Conservation (phyloP, 2,888 invertebrate species). For the Amphipyra tragopoginis region DNA sequence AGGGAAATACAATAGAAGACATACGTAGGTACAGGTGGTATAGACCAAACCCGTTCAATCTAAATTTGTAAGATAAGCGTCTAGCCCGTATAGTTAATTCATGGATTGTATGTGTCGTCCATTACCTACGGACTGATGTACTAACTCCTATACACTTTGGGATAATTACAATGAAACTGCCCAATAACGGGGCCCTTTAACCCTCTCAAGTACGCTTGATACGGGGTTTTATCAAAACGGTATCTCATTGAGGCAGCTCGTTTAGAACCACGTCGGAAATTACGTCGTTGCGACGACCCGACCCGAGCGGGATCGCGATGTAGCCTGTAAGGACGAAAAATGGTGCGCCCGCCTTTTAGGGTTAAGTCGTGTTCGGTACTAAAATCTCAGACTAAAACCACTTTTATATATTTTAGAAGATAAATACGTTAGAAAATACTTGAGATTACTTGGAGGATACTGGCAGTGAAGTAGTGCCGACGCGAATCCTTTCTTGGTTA, state of each 20-base stretch:
- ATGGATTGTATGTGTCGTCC: constrained; percentile 27
- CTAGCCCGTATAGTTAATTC: constrained; percentile 20
- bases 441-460: not conserved
- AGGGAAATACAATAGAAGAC: constrained; percentile 20
- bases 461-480: not conserved
- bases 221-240: constrained; percentile 70
- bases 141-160: constrained; percentile 39
- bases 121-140: constrained; percentile 50
- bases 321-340: constrained; percentile 60
- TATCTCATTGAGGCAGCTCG: constrained; percentile 74
- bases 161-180: constrained; percentile 66
- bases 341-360: constrained; percentile 54
- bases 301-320: constrained; percentile 46
- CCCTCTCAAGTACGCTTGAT: constrained; percentile 67
- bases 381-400: constrained; percentile 43
- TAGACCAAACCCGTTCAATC: constrained; percentile 20
- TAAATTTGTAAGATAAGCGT: constrained; percentile 34
- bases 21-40: constrained; percentile 1
- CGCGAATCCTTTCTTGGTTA: not conserved
- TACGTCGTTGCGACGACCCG: constrained; percentile 63
- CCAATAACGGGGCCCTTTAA: constrained; percentile 65
- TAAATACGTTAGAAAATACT: not conserved
- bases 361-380: constrained; percentile 59
- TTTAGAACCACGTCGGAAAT: constrained; percentile 73
- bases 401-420: constrained; percentile 15